Conservation (phyloP, 2,888 invertebrate genomes). For the Scelioninae gen. 1 region DNA sequence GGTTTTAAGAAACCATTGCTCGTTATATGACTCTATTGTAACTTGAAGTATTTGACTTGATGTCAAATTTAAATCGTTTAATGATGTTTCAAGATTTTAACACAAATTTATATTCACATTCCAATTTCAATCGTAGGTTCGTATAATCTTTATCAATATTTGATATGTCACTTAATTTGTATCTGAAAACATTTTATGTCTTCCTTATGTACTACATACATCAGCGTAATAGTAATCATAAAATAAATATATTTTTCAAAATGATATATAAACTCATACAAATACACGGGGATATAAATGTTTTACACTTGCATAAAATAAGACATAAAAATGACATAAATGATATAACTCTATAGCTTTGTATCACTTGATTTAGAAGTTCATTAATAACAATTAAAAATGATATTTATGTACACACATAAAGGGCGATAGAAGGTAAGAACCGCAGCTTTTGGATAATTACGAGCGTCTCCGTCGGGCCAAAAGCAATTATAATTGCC, state of each 20-base stretch:
- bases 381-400: slow-evolving; percentile 52
- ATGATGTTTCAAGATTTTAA: not conserved
- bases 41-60: slow-evolving; percentile 37
- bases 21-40: slow-evolving; percentile 56
- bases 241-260: too few species aligned
- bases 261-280: too few species aligned
- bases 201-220: too few species aligned
- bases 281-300: too few species aligned
- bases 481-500: slow-evolving; percentile 84
- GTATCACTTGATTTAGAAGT: slow-evolving; percentile 27
- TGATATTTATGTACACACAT: slow-evolving; percentile 50
- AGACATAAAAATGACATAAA: too few species aligned
- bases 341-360: too few species aligned
- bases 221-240: too few species aligned
- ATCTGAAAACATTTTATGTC: too few species aligned
- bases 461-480: slow-evolving; percentile 81
- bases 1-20: slow-evolving; percentile 62
- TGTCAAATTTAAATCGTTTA: slow-evolving; percentile 20
- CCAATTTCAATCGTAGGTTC: too few species aligned
- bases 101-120: slow-evolving; percentile 7
- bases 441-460: slow-evolving; percentile 81
- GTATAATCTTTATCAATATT: too few species aligned
- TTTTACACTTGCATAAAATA: too few species aligned
- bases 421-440: slow-evolving; percentile 57
- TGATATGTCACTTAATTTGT: too few species aligned